Percentiles rank a stretch among this genome's conserved stretches.
Evolutionary conservation across 2,888 invertebrate genomes (phyloP).

Genomic region (Dinocampus coccinellae): DNA sequence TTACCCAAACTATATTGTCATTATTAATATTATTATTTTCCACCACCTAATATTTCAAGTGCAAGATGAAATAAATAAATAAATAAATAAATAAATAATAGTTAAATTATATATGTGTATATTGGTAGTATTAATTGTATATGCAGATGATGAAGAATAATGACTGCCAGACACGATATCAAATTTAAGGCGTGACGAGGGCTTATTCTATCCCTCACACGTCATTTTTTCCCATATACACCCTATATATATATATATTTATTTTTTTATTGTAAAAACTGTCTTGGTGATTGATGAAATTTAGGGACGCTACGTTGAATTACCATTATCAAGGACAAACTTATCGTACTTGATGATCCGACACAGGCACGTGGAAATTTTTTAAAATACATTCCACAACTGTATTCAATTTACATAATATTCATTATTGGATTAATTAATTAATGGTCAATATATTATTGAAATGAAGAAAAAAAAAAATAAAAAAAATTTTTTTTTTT

Average conservation of each 20-base stretch:
- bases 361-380: background rate
- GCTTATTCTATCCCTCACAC: background rate
- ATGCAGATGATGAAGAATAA: slow-evolving; percentile 34
- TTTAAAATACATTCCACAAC: background rate
- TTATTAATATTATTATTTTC: background rate
- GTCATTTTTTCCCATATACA: background rate
- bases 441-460: too few relatives aligned
- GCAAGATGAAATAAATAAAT: too few relatives aligned
- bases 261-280: background rate
- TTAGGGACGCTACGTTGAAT: background rate
- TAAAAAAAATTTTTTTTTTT: too few relatives aligned
- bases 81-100: too few relatives aligned
- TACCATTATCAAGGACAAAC: background rate
- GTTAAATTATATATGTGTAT: background rate
- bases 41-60: too few relatives aligned
- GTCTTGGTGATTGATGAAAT: background rate
- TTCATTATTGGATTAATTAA: background rate
- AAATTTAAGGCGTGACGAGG: slow-evolving; percentile 9
- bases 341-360: background rate
- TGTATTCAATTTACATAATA: background rate
- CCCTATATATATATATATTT: too few relatives aligned
- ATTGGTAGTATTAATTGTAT: slow-evolving; percentile 13
- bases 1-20: background rate
- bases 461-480: too few relatives aligned
- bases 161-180: background rate